phyloP scores from a whole-genome alignment of 2,888 invertebrate species.

The Rutpela maculata region DNA sequence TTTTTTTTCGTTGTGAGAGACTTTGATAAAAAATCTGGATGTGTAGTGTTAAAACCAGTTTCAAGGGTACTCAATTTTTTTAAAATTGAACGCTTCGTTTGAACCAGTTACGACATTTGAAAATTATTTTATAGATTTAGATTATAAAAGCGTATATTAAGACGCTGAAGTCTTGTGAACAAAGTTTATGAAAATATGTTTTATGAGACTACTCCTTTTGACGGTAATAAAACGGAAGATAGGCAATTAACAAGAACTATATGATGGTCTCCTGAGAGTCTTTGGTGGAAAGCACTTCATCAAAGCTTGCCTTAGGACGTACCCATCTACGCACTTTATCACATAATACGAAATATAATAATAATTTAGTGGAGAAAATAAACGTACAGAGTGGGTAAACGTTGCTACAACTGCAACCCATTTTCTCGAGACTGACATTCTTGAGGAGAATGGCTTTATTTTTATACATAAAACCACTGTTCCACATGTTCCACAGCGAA shows the following conservation, averaged over 20 bases:
- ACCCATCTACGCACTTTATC: conserved; percentile 3
- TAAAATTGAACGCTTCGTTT: too few relatives aligned
- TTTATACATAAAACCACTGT: too few relatives aligned
- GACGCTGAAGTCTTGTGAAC: not conserved
- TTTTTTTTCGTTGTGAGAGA: too few relatives aligned
- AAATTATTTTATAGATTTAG: not conserved
- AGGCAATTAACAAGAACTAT: conserved; percentile 4
- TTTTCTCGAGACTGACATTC: too few relatives aligned
- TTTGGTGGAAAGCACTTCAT: not conserved
- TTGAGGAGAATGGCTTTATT: too few relatives aligned
- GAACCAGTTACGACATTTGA: not conserved
- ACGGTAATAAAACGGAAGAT: conserved; percentile 1
- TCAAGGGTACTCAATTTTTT: too few relatives aligned
- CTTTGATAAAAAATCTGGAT: too few relatives aligned
- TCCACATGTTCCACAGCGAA: too few relatives aligned
- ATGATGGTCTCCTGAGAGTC: not conserved
- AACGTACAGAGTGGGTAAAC: not conserved
- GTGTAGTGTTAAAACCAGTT: too few relatives aligned
- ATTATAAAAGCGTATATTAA: not conserved
- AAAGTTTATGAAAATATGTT: not conserved
- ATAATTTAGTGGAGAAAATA: not conserved
- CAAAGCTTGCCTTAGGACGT: not conserved
- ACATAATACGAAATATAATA: conserved; percentile 2
- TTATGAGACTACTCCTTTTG: not conserved
- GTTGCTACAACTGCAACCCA: too few relatives aligned